phyloP scores from a whole-genome alignment of 2,113 vertebrate species.

The Eptatretus burgeri region DNA sequence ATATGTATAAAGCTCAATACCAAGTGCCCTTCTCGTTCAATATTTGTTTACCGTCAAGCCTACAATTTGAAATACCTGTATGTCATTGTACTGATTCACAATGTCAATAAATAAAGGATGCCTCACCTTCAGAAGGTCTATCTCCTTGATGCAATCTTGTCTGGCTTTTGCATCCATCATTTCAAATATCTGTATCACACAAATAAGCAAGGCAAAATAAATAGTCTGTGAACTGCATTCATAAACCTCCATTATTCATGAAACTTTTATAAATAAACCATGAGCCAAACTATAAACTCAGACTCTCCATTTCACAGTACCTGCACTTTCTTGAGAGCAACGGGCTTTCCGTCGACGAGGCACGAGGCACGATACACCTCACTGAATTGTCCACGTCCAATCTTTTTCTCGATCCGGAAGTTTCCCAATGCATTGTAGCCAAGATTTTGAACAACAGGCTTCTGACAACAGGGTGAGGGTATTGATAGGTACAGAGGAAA shows the following conservation, averaged over 20 bases:
- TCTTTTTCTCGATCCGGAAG: slow-evolving; percentile 87
- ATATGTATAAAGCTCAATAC: too few relatives aligned
- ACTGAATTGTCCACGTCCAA: slow-evolving; percentile 83
- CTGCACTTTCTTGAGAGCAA: slow-evolving; percentile 93
- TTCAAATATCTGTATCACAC: slow-evolving; percentile 39
- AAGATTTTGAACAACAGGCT: slow-evolving; percentile 62
- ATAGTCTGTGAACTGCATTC: background rate
- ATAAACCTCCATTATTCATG: background rate
- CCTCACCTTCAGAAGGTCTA: slow-evolving; percentile 60
- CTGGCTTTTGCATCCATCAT: slow-evolving; percentile 80
- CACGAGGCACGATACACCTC: slow-evolving; percentile 79
- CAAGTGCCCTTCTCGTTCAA: too few relatives aligned
- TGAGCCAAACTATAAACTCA: background rate
- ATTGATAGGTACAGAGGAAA: background rate
- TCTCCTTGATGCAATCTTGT: slow-evolving; percentile 73
- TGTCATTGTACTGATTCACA: too few relatives aligned
- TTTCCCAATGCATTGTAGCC: slow-evolving; percentile 66
- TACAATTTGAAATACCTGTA: too few relatives aligned
- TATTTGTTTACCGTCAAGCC: too few relatives aligned
- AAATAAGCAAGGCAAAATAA: slow-evolving; percentile 18
- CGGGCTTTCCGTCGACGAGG: slow-evolving; percentile 50
- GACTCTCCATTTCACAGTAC: slow-evolving; percentile 15
- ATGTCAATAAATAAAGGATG: background rate
- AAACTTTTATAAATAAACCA: slow-evolving; percentile 7
- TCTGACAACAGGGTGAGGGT: slow-evolving; percentile 18